Evolutionary conservation across 1,140 invertebrate genomes (phyloP), one percentile per base, ranked within the genome.

Genomic region (Condylostylus longicornis): DNA sequence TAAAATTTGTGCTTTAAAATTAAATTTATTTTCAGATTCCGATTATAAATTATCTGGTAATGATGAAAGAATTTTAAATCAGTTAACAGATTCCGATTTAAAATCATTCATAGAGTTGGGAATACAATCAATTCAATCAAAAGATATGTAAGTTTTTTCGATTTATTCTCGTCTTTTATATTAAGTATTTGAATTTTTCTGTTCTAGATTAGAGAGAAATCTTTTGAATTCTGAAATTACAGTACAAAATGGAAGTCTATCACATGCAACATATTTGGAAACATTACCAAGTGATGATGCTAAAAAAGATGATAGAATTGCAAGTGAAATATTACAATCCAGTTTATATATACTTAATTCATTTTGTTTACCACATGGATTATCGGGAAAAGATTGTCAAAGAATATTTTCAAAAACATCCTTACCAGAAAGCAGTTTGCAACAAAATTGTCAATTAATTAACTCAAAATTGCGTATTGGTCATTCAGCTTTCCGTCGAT

Each of bases 181-280:
- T 5, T 27, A 3, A 5, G 8, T 8, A 10, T 27, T 27, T 27
- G 10, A 27, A 27, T 25, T 39, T 0, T 13, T n/a, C n/a, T n/a
- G n/a, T 36, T 41, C 8, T 13, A 57, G 54, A 4, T 41, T 57
- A 1, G 54, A 57, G 23, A 41, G 44, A 13, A 57, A 47, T 42
- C 44, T 57, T 0, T 23, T 53, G 3, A 43, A 13, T 12, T 45
- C 54, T 1, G 32, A 44, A 2, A 48, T 57, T 10, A 48, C 47
- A n/a, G 53, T 57, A 1, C 23, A 49, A 35, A 53, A 58, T 34
- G 53, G 53, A 10, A 50, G 42, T 10, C 35, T 58, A 15, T 59
- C 56, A 2, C 55, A 58, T 10, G 33, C 33, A 0, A 49, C 56
- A 32, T 27, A 54, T 5, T 28, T 59, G 40, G 55, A 59, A 10